phyloP scores from a whole-genome alignment of 2,797 vertebrate species.

The Prunella strophiata region DNA sequence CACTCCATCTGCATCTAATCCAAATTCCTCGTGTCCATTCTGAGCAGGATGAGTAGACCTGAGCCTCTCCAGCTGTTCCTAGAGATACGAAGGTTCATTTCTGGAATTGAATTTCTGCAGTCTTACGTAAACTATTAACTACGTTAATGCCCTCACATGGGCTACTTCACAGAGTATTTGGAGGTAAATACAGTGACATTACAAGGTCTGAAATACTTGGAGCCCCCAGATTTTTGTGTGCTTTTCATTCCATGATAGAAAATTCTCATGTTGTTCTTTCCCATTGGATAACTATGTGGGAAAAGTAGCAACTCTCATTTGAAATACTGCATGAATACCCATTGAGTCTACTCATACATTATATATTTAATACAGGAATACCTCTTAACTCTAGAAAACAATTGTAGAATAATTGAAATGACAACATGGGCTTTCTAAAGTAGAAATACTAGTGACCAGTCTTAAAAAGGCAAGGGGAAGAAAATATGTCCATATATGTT shows the following conservation, averaged over 20 bases:
- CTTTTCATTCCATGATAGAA: slow-evolving; percentile 27
- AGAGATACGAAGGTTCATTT: slow-evolving; percentile 20
- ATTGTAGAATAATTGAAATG: not conserved
- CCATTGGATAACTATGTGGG: not conserved
- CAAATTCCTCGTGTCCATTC: slow-evolving; percentile 49
- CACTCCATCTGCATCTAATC: slow-evolving; percentile 66
- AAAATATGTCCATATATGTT: not conserved
- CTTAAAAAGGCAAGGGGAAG: not conserved
- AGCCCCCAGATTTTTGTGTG: not conserved
- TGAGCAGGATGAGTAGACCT: slow-evolving; percentile 43
- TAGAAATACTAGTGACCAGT: not conserved
- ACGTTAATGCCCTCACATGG: not conserved
- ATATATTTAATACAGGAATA: not conserved
- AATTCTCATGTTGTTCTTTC: not conserved
- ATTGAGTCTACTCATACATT: too few relatives aligned
- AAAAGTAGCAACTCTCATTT: slow-evolving; percentile 30
- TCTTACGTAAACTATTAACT: not conserved
- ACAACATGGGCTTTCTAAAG: slow-evolving; percentile 1
- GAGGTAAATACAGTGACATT: not conserved
- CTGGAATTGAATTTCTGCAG: slow-evolving; percentile 25
- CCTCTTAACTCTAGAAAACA: not conserved
- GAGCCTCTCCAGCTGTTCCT: slow-evolving; percentile 62
- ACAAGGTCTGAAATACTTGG: not conserved
- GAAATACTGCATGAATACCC: not conserved
- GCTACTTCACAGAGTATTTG: not conserved